Evolutionary conservation across 2,888 invertebrate genomes (phyloP), one percentile per base, ranked within the genome.

Genomic region (Choreutis nemorana): DNA sequence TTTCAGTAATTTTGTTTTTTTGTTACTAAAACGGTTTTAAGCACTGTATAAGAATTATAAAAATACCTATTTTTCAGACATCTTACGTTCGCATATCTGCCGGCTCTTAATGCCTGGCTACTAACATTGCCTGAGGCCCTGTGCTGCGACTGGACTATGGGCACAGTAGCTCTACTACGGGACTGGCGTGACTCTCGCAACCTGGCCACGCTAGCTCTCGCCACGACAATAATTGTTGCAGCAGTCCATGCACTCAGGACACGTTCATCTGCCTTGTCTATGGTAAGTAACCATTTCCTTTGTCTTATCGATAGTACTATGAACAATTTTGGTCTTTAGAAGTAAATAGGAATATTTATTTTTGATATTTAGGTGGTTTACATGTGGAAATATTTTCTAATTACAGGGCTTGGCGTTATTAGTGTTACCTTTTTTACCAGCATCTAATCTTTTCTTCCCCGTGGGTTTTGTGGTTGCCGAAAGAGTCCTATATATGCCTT

Each of bases 141-240:
- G 31, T 97, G 97, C 75, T 97, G 97, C 68, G 97, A 97, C 77
- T 97, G 97, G 97, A 97, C 97, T 25, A 97, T 97, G 97, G 97
- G 94, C 29, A 94, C 94, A 4, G 88, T 97, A 32, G 91, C 95
- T 0, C 68, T 97, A 31, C 81, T 97, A 26, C 86, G 87, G 44
- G 86, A 89, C 20, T 83, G 94, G 58, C 54, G 82, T 3, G 97
- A 97, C 67, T 67, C 83, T 1, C 83, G 97, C 23, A 96, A 96
- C 72, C 41, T 94, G 26, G 86, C 87, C 9, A 96, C 95, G 0
- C 27, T 93, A 13, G 72, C 81, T 0, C 83, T 90, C 22, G 90
- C 89, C 45, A 59, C 75, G 1, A 81, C 81, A 16, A 67, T 90
- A 14, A 57, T 85, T 18, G 75, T 83, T 10, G 81, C 85, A 3